phyloP scores from a whole-genome alignment of 2,888 invertebrate genomes.

The Oeneis ivallda region DNA sequence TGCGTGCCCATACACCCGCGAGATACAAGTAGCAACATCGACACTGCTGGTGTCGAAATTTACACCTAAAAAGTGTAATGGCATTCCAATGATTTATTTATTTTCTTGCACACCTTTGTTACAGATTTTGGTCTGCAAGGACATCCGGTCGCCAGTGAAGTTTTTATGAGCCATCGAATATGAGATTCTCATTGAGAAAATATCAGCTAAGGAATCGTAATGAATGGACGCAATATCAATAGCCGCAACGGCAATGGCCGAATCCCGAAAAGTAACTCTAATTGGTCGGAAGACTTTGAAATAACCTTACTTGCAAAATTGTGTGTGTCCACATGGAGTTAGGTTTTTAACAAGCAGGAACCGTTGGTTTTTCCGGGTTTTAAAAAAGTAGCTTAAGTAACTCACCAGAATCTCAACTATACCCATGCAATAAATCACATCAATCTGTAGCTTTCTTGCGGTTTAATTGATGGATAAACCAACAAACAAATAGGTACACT shows the following conservation, averaged over 20 bases:
- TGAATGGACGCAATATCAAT: neutral
- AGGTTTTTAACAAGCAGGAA: no score
- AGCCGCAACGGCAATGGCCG: neutral
- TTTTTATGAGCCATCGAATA: slow-evolving; percentile 38
- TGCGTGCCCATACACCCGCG: slow-evolving; percentile 22
- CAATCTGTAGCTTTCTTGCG: no score
- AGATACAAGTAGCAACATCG: slow-evolving; percentile 49
- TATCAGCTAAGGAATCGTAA: slow-evolving; percentile 1
- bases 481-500: no score
- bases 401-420: no score
- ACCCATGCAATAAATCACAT: no score
- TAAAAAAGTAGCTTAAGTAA: no score
- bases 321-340: no score
- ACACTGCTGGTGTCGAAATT: slow-evolving; percentile 59
- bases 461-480: no score
- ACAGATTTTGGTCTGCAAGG: slow-evolving; percentile 44
- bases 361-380: no score
- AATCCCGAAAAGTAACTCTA: neutral
- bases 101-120: slow-evolving; percentile 43
- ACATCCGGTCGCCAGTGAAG: slow-evolving; percentile 35
- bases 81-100: slow-evolving; percentile 55
- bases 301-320: no score
- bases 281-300: no score
- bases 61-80: slow-evolving; percentile 48
- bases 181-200: slow-evolving; percentile 36